A percentile compares a stretch with the other conserved stretches of the same genome.
These are phyloP conservation scores for Lomographa bimaculata DNA, from an alignment of 2,888 invertebrate genomes.

Conservation along the genomic window DNA sequence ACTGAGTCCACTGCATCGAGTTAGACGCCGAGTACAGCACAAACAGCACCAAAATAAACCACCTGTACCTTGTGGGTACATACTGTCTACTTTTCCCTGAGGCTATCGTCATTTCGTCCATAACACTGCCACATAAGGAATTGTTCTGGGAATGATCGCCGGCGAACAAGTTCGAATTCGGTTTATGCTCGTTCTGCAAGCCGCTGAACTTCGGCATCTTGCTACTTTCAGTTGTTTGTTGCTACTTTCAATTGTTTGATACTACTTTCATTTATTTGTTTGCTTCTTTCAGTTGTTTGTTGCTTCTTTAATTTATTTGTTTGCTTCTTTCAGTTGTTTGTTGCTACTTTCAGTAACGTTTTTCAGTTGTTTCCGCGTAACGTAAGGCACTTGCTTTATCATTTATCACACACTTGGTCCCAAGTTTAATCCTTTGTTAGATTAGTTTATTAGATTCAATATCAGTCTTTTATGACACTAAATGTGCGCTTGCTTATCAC, in stretches of 20 bases:
- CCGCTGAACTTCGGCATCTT: conserved; percentile 16
- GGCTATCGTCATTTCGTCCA: conserved; percentile 49
- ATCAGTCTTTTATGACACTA: conserved; percentile 14
- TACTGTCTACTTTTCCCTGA: conserved; percentile 47
- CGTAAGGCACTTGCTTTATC: conserved; percentile 9
- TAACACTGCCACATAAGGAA: conserved; percentile 53
- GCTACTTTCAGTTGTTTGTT: no score
- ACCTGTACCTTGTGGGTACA: conserved; percentile 87
- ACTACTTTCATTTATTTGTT: no score
- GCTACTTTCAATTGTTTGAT: no score
- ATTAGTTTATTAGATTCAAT: conserved; percentile 9
- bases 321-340: no score
- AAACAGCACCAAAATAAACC: conserved; percentile 92
- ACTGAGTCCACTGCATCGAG: conserved; percentile 98
- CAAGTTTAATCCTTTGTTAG: conserved; percentile 1
- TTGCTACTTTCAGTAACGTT: no score
- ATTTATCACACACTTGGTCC: conserved; percentile 9
- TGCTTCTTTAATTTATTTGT: no score
- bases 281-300: no score
- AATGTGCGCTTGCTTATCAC: conserved; percentile 8
- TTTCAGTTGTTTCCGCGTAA: no score
- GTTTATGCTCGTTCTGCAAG: conserved; percentile 4
- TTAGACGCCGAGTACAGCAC: conserved; percentile 95
- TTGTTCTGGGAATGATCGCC: conserved; percentile 36
- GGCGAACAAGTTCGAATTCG: neutral